These are phyloP conservation scores for Platycheirus rosarum DNA, from an alignment of 2,888 invertebrate species.

Conservation along the genomic window DNA sequence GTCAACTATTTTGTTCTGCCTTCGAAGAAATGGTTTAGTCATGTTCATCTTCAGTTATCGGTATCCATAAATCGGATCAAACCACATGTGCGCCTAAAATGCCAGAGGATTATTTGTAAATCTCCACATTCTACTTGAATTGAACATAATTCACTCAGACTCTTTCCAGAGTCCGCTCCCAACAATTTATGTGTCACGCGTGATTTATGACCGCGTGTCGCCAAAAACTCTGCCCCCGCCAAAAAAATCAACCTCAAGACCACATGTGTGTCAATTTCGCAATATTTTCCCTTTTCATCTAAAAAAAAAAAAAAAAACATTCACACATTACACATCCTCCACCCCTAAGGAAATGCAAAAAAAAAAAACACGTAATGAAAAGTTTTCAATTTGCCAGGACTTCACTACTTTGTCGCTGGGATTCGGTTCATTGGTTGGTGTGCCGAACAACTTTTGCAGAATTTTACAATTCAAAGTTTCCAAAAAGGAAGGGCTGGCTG, in stretches of 20 bases:
- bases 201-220: constrained; percentile 64
- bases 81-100: neutral
- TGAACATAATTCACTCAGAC: constrained; percentile 54
- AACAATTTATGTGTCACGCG: constrained; percentile 59
- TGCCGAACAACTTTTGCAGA: constrained; percentile 48
- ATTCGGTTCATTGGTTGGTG: constrained; percentile 70
- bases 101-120: constrained; percentile 6
- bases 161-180: constrained; percentile 16
- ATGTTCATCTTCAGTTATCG: no score
- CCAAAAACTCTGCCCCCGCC: constrained; percentile 33
- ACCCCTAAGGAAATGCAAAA: neutral
- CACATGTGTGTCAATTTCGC: constrained; percentile 63
- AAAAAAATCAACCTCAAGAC: constrained; percentile 40
- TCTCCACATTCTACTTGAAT: constrained; percentile 38
- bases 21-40: no score
- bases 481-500: neutral
- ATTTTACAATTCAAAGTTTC: constrained; percentile 46
- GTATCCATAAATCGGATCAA: no score
- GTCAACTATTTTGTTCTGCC: no score
- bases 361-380: constrained; percentile 61
- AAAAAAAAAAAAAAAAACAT: constrained; percentile 2
- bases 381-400: constrained; percentile 71
- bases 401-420: constrained; percentile 67
- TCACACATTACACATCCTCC: constrained; percentile 22
- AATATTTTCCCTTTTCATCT: constrained; percentile 32